Base-by-base conservation (phyloP, 2,113 vertebrate genomes). In the Herpailurus yagouaroundi region DNA sequence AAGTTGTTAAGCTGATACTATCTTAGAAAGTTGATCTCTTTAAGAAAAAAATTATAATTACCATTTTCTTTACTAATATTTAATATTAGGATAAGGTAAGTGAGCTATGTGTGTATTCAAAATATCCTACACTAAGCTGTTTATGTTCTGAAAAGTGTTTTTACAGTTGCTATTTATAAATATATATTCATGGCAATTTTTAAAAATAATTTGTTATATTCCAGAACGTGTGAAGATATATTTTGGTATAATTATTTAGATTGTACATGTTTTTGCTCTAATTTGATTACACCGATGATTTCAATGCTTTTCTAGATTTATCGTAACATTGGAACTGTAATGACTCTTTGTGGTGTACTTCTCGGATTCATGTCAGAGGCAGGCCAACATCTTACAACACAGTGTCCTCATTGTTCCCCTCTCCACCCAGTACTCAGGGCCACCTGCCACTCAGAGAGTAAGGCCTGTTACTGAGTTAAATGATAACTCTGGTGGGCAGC, bases 191-290 rank as follows among this genome's bases (percentile, higher is more conserved):
- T 52, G 74, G 29, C 0, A 60, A 91, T 89, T 84, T 96, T 71
- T n/a, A 66, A 95, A 97, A 96, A 64, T 95, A 95, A 94, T 82
- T 36, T 81, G 55, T 90, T 92, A 94, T 12, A 89, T 89, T 95
- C 50, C 90, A 41, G 81, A 94, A 71, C 3, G 12, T 96, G 57
- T 88, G 33, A 88, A 94, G 60, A 92, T 91, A 36, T 95, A 81
- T 96, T 95, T 96, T 84, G 41, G 64, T 33, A 74, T 83, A 60
- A 94, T 63, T 76, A 90, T 94, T 95, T 80, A 95, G 68, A 69
- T n/a, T 86, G 7, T 55, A 50, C 31, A 84, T 66, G 31, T 92
- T 93, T 95, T 3, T 0, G 60, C 57, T 96, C 57, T 86, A 7
- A 79, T 36, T 91, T 87, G 21, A 79, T 95, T 52, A 86, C 38